Evolutionary conservation across 2,113 vertebrate genomes (phyloP).

Genomic region (Halcyon senegalensis): DNA sequence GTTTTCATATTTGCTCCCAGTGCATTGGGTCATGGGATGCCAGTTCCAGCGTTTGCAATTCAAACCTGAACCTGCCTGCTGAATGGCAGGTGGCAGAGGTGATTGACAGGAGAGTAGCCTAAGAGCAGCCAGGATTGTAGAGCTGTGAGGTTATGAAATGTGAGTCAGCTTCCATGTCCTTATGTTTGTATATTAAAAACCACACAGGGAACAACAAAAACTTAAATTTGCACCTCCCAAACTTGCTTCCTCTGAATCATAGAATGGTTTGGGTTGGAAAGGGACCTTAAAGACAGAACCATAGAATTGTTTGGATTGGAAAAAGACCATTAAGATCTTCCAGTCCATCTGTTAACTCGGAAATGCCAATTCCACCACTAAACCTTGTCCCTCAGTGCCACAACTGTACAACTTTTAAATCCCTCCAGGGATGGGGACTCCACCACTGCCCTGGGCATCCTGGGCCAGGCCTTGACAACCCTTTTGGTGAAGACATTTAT

Average conservation of each 20-base stretch:
- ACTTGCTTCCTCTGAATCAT: neutral
- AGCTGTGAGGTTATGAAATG: neutral
- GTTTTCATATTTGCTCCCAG: neutral
- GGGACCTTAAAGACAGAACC: neutral
- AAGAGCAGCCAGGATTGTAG: neutral
- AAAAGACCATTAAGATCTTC: neutral
- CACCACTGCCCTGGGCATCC: neutral
- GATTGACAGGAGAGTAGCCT: neutral
- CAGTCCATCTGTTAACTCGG: neutral
- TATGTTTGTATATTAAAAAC: neutral
- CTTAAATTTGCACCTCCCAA: neutral
- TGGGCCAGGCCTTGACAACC: neutral
- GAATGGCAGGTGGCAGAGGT: neutral
- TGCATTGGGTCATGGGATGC: fast-evolving
- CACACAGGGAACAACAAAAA: neutral
- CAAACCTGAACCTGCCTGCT: neutral
- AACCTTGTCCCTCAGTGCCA: neutral
- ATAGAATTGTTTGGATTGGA: neutral
- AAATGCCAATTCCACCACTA: neutral
- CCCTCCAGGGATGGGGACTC: neutral
- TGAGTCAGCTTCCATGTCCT: fast-evolving
- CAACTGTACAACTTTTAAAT: neutral
- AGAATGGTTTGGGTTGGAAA: neutral
- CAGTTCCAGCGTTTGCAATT: neutral
- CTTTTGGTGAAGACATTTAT: neutral